Percentiles rank a stretch among this genome's conserved stretches.
phyloP scores from a whole-genome alignment of 2,113 vertebrate species.

The Crocuta crocuta region DNA sequence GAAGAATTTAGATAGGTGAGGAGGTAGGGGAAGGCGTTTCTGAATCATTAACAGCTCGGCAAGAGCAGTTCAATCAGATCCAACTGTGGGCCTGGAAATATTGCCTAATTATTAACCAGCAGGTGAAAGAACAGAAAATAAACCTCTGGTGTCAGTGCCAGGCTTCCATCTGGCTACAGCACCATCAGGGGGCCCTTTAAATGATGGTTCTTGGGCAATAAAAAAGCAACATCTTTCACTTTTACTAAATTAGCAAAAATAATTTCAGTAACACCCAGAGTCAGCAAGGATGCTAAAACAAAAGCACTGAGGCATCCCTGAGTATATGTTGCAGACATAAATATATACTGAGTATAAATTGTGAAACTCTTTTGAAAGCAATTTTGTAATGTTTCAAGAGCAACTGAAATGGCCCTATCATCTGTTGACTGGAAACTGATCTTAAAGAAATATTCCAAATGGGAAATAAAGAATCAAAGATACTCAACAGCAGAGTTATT shows the following conservation, averaged over 20 bases:
- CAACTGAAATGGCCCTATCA: slow-evolving; percentile 12
- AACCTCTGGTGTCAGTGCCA: background rate
- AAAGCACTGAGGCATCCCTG: background rate
- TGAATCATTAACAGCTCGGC: slow-evolving; percentile 55
- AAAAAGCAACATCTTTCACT: background rate
- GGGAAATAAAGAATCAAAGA: slow-evolving; percentile 17
- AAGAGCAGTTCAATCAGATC: slow-evolving; percentile 38
- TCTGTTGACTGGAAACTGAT: slow-evolving; percentile 46
- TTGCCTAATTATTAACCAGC: slow-evolving; percentile 65
- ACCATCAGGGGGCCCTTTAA: background rate
- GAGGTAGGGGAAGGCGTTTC: background rate
- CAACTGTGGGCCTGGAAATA: slow-evolving; percentile 37
- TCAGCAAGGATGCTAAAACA: background rate
- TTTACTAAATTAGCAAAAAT: background rate
- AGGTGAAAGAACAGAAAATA: slow-evolving; percentile 32
- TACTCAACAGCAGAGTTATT: background rate
- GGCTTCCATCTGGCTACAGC: background rate
- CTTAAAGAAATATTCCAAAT: slow-evolving; percentile 48
- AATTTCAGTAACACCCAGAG: background rate
- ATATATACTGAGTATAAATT: background rate
- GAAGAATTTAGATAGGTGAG: background rate
- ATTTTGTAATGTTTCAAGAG: slow-evolving; percentile 28
- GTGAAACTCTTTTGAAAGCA: background rate
- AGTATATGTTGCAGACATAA: background rate
- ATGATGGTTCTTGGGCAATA: background rate